Conservation (phyloP, 2,113 vertebrate species). For the Nesoenas mayeri region DNA sequence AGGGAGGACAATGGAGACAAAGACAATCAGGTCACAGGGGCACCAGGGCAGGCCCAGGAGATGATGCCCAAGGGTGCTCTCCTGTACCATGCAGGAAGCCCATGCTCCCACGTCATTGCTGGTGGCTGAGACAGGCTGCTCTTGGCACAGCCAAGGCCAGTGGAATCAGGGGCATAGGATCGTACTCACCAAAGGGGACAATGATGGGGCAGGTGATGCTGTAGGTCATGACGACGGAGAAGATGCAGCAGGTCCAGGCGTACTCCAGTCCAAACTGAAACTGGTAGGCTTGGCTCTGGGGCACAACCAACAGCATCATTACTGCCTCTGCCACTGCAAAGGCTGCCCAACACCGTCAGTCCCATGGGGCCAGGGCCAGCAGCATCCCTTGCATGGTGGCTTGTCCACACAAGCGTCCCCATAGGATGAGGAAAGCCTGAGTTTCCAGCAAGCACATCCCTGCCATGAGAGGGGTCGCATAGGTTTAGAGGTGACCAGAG, state of each 20-base stretch:
- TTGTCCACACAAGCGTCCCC: not conserved
- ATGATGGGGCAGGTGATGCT: conserved; percentile 96
- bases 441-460: accelerated
- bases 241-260: conserved; percentile 95
- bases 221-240: conserved; percentile 93
- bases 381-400: not conserved
- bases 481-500: not conserved
- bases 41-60: not conserved
- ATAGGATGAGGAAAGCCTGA: not conserved
- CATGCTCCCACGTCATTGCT: not conserved
- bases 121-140: not conserved
- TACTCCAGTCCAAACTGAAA: conserved; percentile 97
- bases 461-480: accelerated
- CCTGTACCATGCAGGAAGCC: not conserved
- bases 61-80: not conserved
- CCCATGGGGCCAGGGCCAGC: not conserved
- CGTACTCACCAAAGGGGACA: conserved; percentile 90
- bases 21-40: not conserved
- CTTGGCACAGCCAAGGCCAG: accelerated
- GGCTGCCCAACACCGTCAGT: not conserved
- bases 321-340: not conserved
- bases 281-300: conserved; percentile 90
- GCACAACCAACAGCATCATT: not conserved
- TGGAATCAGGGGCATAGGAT: not conserved
- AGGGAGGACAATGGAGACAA: not conserved